Percentiles rank a stretch among this genome's conserved stretches.
phyloP scores from a whole-genome alignment of 2,113 vertebrate genomes.

The Empidonax traillii region DNA sequence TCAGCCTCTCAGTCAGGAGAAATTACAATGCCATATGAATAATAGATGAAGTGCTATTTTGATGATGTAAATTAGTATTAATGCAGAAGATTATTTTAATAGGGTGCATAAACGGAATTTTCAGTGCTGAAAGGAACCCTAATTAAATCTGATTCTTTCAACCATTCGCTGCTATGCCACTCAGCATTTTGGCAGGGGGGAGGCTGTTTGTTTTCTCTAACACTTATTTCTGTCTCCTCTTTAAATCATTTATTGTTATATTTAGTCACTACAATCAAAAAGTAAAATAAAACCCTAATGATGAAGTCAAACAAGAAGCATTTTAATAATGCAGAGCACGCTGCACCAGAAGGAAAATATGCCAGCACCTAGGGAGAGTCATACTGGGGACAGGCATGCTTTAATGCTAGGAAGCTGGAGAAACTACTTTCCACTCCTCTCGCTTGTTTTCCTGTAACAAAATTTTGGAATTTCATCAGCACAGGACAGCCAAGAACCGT shows the following conservation, averaged over 20 bases:
- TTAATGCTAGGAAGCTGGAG: not conserved
- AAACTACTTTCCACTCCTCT: not conserved
- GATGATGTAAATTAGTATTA: constrained; percentile 71
- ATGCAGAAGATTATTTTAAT: constrained; percentile 68
- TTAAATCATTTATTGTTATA: constrained; percentile 65
- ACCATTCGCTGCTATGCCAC: not conserved
- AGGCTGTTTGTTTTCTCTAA: constrained; percentile 53
- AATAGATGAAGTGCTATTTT: constrained; percentile 70
- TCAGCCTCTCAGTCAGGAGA: constrained; percentile 40
- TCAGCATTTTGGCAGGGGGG: constrained; percentile 50
- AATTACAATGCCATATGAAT: constrained; percentile 68
- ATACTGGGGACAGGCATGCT: not conserved
- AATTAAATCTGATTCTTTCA: constrained; percentile 68
- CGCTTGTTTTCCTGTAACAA: not conserved
- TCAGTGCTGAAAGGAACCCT: constrained; percentile 50
- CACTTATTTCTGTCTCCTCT: constrained; percentile 58
- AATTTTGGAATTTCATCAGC: not conserved
- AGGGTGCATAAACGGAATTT: constrained; percentile 63
- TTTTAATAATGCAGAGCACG: constrained; percentile 39
- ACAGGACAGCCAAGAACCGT: not conserved
- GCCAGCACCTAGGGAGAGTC: constrained; percentile 13
- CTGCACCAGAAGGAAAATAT: constrained; percentile 6
- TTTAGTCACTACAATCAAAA: constrained; percentile 62
- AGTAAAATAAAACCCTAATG: constrained; percentile 46
- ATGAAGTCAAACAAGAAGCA: constrained; percentile 56